Base-by-base conservation (phyloP, 2,888 invertebrate species). In the Meliscaeva auricollis region DNA sequence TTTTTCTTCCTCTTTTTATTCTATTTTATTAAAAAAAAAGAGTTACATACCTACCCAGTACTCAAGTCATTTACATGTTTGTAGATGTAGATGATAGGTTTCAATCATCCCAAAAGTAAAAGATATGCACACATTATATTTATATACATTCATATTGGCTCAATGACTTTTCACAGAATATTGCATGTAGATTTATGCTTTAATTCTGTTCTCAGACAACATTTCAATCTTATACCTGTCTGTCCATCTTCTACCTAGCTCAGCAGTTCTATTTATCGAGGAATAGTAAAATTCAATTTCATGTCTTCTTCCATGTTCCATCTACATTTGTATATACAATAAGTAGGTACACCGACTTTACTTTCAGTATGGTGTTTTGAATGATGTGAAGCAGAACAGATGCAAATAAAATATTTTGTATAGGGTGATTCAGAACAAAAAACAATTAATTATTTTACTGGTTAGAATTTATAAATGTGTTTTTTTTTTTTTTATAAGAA, bases 81-180 rank as follows among this genome's bases (percentile, higher is more conserved):
- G 7, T 35, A 3, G 32, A 46, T 20, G 26, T n/a, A n/a, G n/a
- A n/a, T n/a, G 6, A 62, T 22, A 44, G 22, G 41, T 41, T 60
- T 60, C 11, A 6, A 17, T 20, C 32, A 15, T 32, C 9, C 5
- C 32, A 8, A 35, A 48, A 20, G 48, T 15, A 0, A 66, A 20
- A 35, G 5, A 17, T 56, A 11, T 15, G n/a, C 22, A 32, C 11
- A 1, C 13, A 38, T 6, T 13, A 9, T 6, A 54, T 26, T n/a
- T 30, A 11, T 54, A 15, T 32, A 9, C 6, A 30, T 30, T 48
- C 73, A 64, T 69, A 83, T 54, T 78, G 64, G 69, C 66, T 83
- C 83, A 83, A 69, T 78, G 78, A 83, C 69, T 78, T 78, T 52
- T 70, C 48, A 38, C 20, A 60, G 64, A 79, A 74, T 11, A 17